phyloP scores from a whole-genome alignment of 2,888 invertebrate species.

The Leptinotarsa juncta region DNA sequence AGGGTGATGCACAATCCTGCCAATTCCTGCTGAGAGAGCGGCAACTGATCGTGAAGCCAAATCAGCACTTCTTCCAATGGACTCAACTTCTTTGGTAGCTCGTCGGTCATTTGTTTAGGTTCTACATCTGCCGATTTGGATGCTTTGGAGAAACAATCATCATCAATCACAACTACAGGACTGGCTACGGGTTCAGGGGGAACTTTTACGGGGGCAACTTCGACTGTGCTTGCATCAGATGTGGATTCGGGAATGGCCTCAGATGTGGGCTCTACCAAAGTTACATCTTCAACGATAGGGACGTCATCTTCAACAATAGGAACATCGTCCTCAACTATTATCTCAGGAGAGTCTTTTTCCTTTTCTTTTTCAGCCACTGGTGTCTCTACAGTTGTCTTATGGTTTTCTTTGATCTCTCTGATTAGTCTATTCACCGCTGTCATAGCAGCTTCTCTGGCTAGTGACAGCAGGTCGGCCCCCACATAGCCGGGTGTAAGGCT shows the following conservation, averaged over 20 bases:
- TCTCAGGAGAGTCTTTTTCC: conserved; percentile 36
- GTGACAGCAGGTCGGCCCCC: conserved; percentile 90
- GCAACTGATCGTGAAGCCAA: conserved; percentile 74
- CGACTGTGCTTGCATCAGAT: neutral
- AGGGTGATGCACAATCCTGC: conserved; percentile 76
- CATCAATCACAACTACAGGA: conserved; percentile 50
- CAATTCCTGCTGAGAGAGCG: conserved; percentile 74
- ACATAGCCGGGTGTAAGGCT: conserved; percentile 94
- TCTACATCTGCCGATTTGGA: conserved; percentile 57
- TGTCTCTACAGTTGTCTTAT: conserved; percentile 25
- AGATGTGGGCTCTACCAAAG: neutral
- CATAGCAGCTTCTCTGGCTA: conserved; percentile 89
- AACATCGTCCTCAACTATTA: conserved; percentile 37
- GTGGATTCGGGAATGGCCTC: neutral
- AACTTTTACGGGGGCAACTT: neutral
- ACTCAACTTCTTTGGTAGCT: conserved; percentile 21
- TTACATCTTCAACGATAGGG: neutral
- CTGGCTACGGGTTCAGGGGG: neutral
- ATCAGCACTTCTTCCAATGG: conserved; percentile 71
- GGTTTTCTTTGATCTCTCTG: conserved; percentile 29
- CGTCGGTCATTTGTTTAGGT: conserved; percentile 5
- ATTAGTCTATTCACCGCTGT: conserved; percentile 78
- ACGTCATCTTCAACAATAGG: conserved; percentile 1
- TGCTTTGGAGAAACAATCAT: conserved; percentile 44
- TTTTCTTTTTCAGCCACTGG: conserved; percentile 42